phyloP scores from a whole-genome alignment of 2,113 vertebrate genomes.

The Pelodiscus sinensis region DNA sequence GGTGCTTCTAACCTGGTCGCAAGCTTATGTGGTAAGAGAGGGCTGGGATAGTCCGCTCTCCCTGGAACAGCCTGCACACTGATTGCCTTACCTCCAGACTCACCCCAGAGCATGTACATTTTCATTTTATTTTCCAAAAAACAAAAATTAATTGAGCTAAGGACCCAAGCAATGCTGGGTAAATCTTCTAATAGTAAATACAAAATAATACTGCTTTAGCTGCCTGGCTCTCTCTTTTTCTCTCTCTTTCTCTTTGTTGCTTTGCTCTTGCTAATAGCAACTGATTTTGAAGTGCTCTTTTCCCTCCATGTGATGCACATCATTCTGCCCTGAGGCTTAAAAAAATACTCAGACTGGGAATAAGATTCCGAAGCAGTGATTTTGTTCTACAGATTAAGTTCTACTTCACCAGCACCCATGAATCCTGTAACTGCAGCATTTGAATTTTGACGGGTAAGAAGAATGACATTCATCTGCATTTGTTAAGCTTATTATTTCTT shows the following conservation, averaged over 20 bases:
- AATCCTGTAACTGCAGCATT: fast-evolving
- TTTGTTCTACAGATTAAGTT: background rate
- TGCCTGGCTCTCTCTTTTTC: background rate
- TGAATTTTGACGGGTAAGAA: fast-evolving
- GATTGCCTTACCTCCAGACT: too few species aligned
- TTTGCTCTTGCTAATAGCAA: background rate
- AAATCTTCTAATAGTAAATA: background rate
- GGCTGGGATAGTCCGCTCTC: too few species aligned
- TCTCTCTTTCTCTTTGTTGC: background rate
- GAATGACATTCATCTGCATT: fast-evolving
- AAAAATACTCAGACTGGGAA: fast-evolving
- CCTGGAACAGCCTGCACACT: too few species aligned
- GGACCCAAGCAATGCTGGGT: too few species aligned
- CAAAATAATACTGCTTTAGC: background rate
- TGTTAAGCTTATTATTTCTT: background rate
- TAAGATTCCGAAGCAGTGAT: fast-evolving
- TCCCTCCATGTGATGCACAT: background rate
- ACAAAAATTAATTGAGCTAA: too few species aligned
- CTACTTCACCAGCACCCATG: fast-evolving
- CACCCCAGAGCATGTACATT: too few species aligned
- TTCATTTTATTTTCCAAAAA: too few species aligned
- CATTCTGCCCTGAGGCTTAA: background rate
- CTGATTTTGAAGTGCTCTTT: fast-evolving
- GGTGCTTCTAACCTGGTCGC: too few species aligned
- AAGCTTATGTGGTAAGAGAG: too few species aligned